Percentiles rank a stretch among this genome's conserved stretches.
These are phyloP conservation scores for Ericerus pela DNA, from an alignment of 1,140 invertebrate species.

Conservation along the genomic window DNA sequence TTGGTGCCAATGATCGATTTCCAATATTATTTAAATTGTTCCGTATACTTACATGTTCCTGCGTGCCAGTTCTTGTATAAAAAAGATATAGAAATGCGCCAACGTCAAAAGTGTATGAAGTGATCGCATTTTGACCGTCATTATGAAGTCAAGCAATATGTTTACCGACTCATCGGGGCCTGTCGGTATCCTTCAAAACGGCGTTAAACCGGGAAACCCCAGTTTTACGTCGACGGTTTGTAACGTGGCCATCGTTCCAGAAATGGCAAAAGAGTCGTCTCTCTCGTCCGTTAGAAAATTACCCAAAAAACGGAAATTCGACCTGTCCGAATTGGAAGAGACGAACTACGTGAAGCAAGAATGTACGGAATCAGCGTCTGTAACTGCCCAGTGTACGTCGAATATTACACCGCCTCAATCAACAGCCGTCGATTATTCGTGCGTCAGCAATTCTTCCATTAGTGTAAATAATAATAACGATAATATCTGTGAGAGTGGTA, in stretches of 20 bases:
- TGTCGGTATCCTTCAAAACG: background rate
- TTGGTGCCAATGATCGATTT: background rate
- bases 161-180: background rate
- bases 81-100: background rate
- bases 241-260: background rate
- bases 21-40: too few species aligned
- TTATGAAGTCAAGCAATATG: background rate
- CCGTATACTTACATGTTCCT: too few species aligned
- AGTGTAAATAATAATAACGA: background rate
- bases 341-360: too few species aligned
- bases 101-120: background rate
- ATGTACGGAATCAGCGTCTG: constrained; percentile 24
- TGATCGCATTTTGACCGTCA: background rate
- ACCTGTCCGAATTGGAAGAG: constrained; percentile 66
- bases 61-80: background rate
- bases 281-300: constrained; percentile 37
- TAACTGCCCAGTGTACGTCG: constrained; percentile 20
- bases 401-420: constrained; percentile 36
- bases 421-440: constrained; percentile 43
- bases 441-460: constrained; percentile 13
- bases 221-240: background rate
- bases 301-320: constrained; percentile 78
- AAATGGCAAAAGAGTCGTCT: background rate
- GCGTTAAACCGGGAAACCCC: background rate
- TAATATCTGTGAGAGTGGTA: too few species aligned